These are phyloP conservation scores for Nebria brevicollis DNA, from an alignment of 2,888 invertebrate species.

Conservation along the genomic window DNA sequence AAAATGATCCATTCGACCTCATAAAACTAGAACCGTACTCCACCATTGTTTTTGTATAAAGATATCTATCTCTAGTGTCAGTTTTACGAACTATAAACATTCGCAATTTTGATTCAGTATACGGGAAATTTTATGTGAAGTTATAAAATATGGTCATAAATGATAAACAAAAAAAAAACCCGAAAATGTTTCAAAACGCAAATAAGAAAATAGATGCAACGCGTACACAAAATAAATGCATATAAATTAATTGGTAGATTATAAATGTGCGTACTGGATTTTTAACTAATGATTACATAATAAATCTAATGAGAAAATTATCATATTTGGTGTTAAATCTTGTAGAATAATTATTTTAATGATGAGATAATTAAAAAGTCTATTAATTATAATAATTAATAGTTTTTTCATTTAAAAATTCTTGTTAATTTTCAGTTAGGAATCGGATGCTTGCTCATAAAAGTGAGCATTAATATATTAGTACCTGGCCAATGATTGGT, in stretches of 20 bases:
- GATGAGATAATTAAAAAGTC: no score
- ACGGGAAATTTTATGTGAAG: not conserved
- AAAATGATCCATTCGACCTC: not conserved
- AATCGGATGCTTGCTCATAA: no score
- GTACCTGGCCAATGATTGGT: no score
- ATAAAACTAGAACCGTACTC: not conserved
- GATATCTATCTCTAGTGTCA: slow-evolving; percentile 1
- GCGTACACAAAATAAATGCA: not conserved
- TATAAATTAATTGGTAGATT: not conserved
- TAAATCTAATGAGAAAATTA: no score
- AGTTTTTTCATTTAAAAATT: no score
- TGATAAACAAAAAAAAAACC: not conserved
- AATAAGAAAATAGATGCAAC: not conserved
- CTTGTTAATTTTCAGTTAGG: no score
- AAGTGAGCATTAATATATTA: no score
- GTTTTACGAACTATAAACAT: slow-evolving; percentile 1
- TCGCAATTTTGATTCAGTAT: not conserved
- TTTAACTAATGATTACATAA: no score
- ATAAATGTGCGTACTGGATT: no score
- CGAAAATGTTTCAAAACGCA: not conserved
- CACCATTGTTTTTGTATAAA: not conserved
- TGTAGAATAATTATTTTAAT: no score
- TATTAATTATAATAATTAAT: no score
- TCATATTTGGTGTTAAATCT: no score
- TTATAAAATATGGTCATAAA: not conserved